Percentiles rank a stretch among this genome's conserved stretches.
phyloP scores from a whole-genome alignment of 2,888 invertebrate species.

The Caenorhabditis sp. region DNA sequence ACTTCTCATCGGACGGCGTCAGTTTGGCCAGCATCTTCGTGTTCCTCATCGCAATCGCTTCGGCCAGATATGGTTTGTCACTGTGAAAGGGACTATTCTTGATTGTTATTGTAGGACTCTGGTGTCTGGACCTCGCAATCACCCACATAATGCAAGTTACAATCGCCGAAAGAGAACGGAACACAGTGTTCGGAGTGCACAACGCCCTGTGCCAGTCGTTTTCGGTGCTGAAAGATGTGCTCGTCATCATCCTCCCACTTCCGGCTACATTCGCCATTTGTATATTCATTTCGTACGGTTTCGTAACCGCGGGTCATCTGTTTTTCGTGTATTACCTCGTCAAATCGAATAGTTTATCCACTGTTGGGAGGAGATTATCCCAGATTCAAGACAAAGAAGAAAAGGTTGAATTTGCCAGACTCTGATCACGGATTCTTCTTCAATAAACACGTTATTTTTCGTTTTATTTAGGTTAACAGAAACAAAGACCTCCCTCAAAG shows the following conservation, averaged over 20 bases:
- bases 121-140: conserved; percentile 75
- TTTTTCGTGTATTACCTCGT: conserved; percentile 61
- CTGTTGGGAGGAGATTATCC: conserved; percentile 33
- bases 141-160: conserved; percentile 76
- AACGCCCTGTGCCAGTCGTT: conserved; percentile 75
- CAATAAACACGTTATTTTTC: too few species aligned
- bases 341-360: conserved; percentile 38
- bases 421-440: too few species aligned
- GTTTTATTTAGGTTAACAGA: too few species aligned
- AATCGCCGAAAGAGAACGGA: conserved; percentile 68
- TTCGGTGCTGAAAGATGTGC: conserved; percentile 63
- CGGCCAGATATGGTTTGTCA: conserved; percentile 66
- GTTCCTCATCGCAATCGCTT: conserved; percentile 73
- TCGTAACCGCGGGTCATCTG: conserved; percentile 56
- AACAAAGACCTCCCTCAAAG: too few species aligned
- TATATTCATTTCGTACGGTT: conserved; percentile 58
- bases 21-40: conserved; percentile 70
- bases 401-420: conserved; percentile 28
- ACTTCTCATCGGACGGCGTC: conserved; percentile 66
- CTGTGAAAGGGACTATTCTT: too few species aligned
- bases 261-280: conserved; percentile 56
- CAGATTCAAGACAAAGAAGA: conserved; percentile 20
- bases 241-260: conserved; percentile 53
- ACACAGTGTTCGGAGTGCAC: conserved; percentile 75
- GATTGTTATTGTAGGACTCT: conserved; percentile 1